Percentiles rank a stretch among this genome's conserved stretches.
phyloP scores from a whole-genome alignment of 2,888 invertebrate genomes.

The Diogma glabrata region DNA sequence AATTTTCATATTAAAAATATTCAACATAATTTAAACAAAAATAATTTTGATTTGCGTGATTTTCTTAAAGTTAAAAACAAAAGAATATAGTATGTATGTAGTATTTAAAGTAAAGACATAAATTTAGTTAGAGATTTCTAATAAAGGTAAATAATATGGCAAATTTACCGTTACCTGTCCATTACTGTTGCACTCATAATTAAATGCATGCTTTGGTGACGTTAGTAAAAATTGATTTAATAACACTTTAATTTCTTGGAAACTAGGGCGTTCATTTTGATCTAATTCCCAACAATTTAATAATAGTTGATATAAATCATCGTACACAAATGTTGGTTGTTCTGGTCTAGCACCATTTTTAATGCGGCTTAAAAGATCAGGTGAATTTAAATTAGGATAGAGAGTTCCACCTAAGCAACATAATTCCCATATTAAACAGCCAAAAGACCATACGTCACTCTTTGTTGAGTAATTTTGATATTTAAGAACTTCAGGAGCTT shows the following conservation, averaged over 20 bases:
- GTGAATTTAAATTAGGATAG: slow-evolving; percentile 53
- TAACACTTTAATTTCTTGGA: slow-evolving; percentile 45
- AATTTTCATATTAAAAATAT: too few species aligned
- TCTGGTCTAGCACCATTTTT: slow-evolving; percentile 58
- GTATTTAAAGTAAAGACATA: too few species aligned
- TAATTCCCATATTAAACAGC: slow-evolving; percentile 72
- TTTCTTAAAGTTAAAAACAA: too few species aligned
- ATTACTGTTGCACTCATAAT: slow-evolving; percentile 24
- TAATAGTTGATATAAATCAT: slow-evolving; percentile 70
- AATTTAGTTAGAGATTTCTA: slow-evolving; percentile 29
- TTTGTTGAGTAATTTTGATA: slow-evolving; percentile 55
- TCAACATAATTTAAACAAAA: too few species aligned
- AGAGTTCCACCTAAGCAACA: slow-evolving; percentile 66
- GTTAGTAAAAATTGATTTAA: slow-evolving; percentile 33
- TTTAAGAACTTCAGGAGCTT: slow-evolving; percentile 63
- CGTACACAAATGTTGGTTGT: slow-evolving; percentile 61
- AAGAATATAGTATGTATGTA: too few species aligned
- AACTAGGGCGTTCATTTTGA: slow-evolving; percentile 65
- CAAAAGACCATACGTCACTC: slow-evolving; percentile 76
- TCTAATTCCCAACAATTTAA: slow-evolving; percentile 77
- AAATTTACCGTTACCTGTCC: slow-evolving; percentile 20
- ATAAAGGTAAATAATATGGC: slow-evolving; percentile 34
- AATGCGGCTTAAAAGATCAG: slow-evolving; percentile 55
- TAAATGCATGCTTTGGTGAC: slow-evolving; percentile 32
- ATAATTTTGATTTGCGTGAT: too few species aligned